Evolutionary conservation across 2,797 vertebrate species (phyloP).

Genomic region (Sebastiscus albofasciatus): DNA sequence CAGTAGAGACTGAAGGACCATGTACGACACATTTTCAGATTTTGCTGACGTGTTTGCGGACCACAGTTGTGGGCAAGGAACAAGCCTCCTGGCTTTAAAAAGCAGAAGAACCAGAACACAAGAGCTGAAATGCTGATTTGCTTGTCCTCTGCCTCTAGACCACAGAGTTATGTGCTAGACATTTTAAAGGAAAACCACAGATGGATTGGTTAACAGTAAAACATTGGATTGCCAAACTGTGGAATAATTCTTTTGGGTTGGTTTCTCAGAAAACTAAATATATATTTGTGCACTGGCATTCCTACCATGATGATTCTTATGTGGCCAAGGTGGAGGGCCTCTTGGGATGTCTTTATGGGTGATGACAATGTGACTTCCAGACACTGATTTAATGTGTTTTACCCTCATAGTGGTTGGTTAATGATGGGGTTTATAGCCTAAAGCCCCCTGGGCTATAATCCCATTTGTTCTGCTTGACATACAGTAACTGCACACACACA

Average conservation of each 20-base stretch:
- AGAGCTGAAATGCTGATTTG: conserved; percentile 9
- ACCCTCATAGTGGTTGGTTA: conserved; percentile 12
- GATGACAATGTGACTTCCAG: conserved; percentile 5
- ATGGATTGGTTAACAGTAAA: not conserved
- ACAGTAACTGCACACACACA: conserved; percentile 2
- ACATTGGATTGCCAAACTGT: not conserved
- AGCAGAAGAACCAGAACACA: not conserved
- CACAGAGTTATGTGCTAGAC: not conserved
- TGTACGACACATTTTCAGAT: not conserved
- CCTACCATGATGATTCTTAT: not conserved
- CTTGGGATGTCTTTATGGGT: not conserved
- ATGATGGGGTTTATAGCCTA: conserved; percentile 30
- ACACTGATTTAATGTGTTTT: conserved; percentile 16
- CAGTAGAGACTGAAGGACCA: not conserved
- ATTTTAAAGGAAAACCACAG: not conserved
- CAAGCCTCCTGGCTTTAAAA: conserved; percentile 1
- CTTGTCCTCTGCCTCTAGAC: not conserved
- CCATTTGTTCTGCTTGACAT: conserved; percentile 45
- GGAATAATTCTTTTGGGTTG: not conserved
- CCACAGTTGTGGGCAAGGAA: not conserved
- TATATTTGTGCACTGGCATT: not conserved
- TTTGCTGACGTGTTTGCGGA: not conserved
- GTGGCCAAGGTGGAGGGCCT: not conserved
- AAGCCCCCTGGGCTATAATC: conserved; percentile 33
- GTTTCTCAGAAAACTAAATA: not conserved